Evolutionary conservation across 1,140 invertebrate genomes (phyloP).

Genomic region (Lucilia sericata): DNA sequence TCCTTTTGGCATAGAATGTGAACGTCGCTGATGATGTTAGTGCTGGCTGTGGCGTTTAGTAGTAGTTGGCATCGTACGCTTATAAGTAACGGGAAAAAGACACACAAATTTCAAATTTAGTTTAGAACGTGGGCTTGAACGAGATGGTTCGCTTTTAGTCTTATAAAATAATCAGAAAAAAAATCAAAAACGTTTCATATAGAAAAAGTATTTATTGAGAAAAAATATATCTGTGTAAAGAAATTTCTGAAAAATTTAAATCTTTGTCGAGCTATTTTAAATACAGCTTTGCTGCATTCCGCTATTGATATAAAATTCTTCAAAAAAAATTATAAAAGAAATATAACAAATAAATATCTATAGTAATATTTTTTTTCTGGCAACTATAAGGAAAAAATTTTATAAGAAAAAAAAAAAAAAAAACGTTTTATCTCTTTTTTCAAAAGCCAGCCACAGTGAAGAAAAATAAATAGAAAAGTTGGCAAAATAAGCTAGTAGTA

Average conservation of each 20-base stretch:
- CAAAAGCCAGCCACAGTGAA: conserved; percentile 5
- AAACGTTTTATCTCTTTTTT: background rate
- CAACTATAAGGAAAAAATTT: conserved; percentile 15
- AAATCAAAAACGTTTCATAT: conserved; percentile 13
- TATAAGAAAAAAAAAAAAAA: background rate
- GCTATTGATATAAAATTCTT: background rate
- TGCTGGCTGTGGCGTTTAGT: background rate
- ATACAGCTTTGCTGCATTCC: background rate
- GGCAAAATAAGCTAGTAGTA: conserved; percentile 13
- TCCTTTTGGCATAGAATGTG: no score
- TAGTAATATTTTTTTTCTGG: background rate
- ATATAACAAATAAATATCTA: background rate
- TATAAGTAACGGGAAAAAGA: conserved; percentile 19
- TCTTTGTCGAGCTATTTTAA: background rate
- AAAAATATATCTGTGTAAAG: background rate
- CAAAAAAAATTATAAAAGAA: background rate
- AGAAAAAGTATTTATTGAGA: background rate
- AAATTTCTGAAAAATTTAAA: background rate
- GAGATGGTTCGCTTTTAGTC: conserved; percentile 48
- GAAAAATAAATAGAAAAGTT: conserved; percentile 28
- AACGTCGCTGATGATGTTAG: background rate
- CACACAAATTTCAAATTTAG: conserved; percentile 44
- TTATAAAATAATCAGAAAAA: background rate
- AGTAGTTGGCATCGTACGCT: conserved; percentile 34
- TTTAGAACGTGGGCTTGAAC: conserved; percentile 50